These are phyloP conservation scores for Papilio dardanus DNA, from an alignment of 1,140 invertebrate species.

Conservation along the genomic window DNA sequence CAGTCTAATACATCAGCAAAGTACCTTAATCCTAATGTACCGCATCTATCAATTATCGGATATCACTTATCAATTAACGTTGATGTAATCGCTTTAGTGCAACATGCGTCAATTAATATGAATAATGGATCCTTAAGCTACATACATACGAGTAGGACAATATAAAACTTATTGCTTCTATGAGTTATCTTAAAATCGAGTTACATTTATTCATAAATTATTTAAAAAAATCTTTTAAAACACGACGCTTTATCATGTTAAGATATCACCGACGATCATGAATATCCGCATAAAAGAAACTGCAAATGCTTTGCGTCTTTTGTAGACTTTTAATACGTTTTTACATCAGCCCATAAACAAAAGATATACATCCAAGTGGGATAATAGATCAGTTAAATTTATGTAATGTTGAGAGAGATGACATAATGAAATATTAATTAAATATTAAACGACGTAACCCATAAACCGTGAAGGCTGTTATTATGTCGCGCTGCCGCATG, in stretches of 20 bases:
- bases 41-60: conserved; percentile 14
- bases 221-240: too few relatives aligned
- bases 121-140: conserved; percentile 5
- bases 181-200: neutral
- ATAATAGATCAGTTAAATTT: conserved; percentile 6
- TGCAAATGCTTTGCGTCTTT: neutral
- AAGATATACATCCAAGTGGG: neutral
- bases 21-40: neutral
- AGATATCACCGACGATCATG: neutral
- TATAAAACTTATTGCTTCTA: neutral
- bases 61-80: conserved; percentile 21
- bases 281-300: neutral
- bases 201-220: neutral
- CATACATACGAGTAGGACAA: too few relatives aligned
- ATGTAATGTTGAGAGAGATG: neutral
- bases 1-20: neutral
- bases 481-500: neutral
- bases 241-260: too few relatives aligned
- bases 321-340: neutral
- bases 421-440: conserved; percentile 18
- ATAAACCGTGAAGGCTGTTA: conserved; percentile 18
- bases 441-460: neutral
- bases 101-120: conserved; percentile 17
- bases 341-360: neutral
- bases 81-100: conserved; percentile 17